Conservation (phyloP, 2,797 vertebrate genomes). For the Helarctos malayanus region DNA sequence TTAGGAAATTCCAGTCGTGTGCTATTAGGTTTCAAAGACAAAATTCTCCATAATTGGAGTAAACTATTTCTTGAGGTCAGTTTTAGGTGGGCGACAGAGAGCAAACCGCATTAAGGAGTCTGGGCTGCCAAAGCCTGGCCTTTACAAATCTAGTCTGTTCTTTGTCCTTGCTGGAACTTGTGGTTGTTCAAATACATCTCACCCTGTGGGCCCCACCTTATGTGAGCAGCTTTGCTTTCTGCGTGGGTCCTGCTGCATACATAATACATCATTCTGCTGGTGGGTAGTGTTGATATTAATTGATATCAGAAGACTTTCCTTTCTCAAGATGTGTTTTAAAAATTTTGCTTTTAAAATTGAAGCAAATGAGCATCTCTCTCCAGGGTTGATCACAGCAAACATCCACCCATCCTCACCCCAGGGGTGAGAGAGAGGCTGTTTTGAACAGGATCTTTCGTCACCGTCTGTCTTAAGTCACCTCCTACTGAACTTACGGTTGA, state of each 20-base stretch:
- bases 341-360: constrained; percentile 22
- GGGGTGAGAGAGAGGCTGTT: constrained; percentile 87
- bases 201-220: background rate
- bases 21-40: constrained; percentile 76
- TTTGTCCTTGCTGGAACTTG: constrained; percentile 55
- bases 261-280: background rate
- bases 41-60: constrained; percentile 70
- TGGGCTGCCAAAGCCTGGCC: constrained; percentile 17
- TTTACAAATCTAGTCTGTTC: constrained; percentile 49
- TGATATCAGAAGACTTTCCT: background rate
- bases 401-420: constrained; percentile 64
- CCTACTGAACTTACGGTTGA: constrained; percentile 90
- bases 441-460: constrained; percentile 90
- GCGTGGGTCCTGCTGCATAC: background rate
- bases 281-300: constrained; percentile 25
- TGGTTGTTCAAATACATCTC: constrained; percentile 45
- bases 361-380: constrained; percentile 19
- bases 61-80: constrained; percentile 70
- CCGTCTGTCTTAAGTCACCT: constrained; percentile 89
- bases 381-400: background rate
- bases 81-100: constrained; percentile 62
- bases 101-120: constrained; percentile 27
- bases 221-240: background rate
- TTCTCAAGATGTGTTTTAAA: constrained; percentile 49
- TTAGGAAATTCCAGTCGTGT: constrained; percentile 67